These are phyloP conservation scores for Proctacanthus coquilletti DNA, from an alignment of 1,140 invertebrate genomes.

Conservation along the genomic window DNA sequence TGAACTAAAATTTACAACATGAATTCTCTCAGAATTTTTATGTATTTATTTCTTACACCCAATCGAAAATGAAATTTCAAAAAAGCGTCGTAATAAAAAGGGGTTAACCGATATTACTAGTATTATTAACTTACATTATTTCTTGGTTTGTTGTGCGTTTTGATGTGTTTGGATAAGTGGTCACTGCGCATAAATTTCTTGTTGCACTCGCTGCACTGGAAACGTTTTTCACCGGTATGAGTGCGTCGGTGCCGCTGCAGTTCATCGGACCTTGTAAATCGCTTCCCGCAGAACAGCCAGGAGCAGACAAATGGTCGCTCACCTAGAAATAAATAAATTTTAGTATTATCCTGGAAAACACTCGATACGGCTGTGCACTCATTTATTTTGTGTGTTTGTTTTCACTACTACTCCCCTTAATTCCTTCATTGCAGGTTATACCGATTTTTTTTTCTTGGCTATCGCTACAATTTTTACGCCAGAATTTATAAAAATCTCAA, in stretches of 20 bases:
- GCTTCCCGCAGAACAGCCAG: conserved; percentile 72
- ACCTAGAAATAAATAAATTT: too few species aligned
- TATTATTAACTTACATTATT: conserved; percentile 40
- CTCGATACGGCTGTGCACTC: too few species aligned
- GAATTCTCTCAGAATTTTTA: not conserved
- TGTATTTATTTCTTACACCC: conserved; percentile 8
- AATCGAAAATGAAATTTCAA: conserved; percentile 15
- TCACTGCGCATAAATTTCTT: conserved; percentile 83
- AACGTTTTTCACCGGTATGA: conserved; percentile 81
- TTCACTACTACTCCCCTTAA: not conserved
- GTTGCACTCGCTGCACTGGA: conserved; percentile 62
- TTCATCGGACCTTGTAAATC: conserved; percentile 94
- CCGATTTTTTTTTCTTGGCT: too few species aligned
- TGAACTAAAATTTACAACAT: not conserved
- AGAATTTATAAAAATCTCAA: too few species aligned
- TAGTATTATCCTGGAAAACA: too few species aligned
- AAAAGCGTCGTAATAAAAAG: too few species aligned
- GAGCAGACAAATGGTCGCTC: conserved; percentile 71
- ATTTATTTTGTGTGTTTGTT: too few species aligned
- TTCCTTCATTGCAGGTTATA: conserved; percentile 1
- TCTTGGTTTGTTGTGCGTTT: conserved; percentile 59
- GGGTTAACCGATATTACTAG: too few species aligned
- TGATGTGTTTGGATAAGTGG: conserved; percentile 72
- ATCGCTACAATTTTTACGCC: too few species aligned
- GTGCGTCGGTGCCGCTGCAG: conserved; percentile 78